Base-by-base conservation (phyloP, 2,888 invertebrate genomes). In the Stegana nigrithorax region DNA sequence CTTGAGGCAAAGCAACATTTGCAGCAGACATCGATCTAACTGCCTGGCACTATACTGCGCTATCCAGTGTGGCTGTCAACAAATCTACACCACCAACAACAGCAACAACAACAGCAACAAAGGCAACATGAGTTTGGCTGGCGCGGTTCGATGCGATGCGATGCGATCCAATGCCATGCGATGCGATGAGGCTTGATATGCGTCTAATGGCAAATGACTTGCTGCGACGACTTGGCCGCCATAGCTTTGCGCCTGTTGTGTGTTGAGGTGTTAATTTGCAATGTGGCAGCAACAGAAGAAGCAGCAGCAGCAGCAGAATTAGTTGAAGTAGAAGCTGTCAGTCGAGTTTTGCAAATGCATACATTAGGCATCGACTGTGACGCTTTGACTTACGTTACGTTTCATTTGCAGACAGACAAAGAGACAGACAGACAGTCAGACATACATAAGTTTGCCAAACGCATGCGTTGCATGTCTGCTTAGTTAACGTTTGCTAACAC, bases 191-290 rank as follows among this genome's bases (percentile, higher is more conserved):
- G 67, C 64, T 64, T 56, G 42, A 67, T 42, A 67, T 65, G 69
- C 72, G 70, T 65, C 74, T 74, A 71, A 76, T 74, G 71, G 69
- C 73, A 75, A 74, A 75, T 75, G 74, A 68, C 68, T 50, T 23
- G 6, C 53, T 60, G 27, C 17, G 42, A 17, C 14, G 59, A 39
- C 60, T 51, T 14, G 25, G 50, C 14, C 32, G 55, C 17, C 36
- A 23, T n/a, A n/a, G n/a, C n/a, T n/a, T n/a, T n/a, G 17, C 17
- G 29, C 10, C 56, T 39, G 56, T 56, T 42, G 17, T 26, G n/a
- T n/a, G 19, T 42, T 51, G 60, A 60, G 51, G 60, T 60, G 60
- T 60, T 60, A 60, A 60, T 60, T 60, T 60, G 59, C 59, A 29
- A 59, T 50, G 32, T 57, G 58, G 19, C 23, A 56, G 39, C 21